Evolutionary conservation across 2,113 vertebrate genomes (phyloP).

Genomic region (Nothobranchius furzeri): DNA sequence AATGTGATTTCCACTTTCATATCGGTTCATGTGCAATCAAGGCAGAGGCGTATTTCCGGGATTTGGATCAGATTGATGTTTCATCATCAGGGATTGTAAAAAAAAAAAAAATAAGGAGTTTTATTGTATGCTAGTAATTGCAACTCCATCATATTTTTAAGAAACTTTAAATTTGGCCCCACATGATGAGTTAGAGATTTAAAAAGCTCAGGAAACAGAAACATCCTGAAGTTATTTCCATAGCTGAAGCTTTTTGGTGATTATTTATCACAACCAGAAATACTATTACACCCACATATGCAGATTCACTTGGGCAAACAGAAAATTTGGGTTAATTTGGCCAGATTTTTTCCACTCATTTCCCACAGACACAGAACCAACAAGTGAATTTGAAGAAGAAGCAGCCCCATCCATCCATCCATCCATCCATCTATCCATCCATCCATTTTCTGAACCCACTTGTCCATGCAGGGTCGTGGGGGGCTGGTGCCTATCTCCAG

Average conservation of each 20-base stretch:
- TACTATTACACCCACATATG: too few relatives aligned
- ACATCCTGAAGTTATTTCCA: not conserved
- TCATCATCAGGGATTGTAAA: constrained; percentile 31
- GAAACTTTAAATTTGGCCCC: constrained; percentile 13
- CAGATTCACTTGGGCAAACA: too few relatives aligned
- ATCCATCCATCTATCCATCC: too few relatives aligned
- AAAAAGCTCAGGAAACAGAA: constrained; percentile 16
- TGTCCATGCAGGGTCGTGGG: too few relatives aligned
- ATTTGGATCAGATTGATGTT: constrained; percentile 28
- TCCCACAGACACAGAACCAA: too few relatives aligned
- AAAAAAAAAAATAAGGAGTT: constrained; percentile 10
- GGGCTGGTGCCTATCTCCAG: too few relatives aligned
- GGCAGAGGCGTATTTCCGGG: constrained; percentile 9
- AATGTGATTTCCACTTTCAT: constrained; percentile 56
- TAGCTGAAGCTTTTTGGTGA: not conserved
- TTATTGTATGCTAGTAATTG: constrained; percentile 41
- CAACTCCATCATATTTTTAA: constrained; percentile 27
- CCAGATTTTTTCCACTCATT: too few relatives aligned
- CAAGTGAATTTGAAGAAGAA: too few relatives aligned
- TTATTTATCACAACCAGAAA: too few relatives aligned
- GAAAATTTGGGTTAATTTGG: too few relatives aligned
- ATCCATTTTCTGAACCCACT: too few relatives aligned
- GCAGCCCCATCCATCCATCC: too few relatives aligned
- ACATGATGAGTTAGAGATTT: constrained; percentile 5
- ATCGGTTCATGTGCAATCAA: constrained; percentile 36